These are phyloP conservation scores for Argyra leucocephala DNA, from an alignment of 2,888 invertebrate species.

Conservation along the genomic window DNA sequence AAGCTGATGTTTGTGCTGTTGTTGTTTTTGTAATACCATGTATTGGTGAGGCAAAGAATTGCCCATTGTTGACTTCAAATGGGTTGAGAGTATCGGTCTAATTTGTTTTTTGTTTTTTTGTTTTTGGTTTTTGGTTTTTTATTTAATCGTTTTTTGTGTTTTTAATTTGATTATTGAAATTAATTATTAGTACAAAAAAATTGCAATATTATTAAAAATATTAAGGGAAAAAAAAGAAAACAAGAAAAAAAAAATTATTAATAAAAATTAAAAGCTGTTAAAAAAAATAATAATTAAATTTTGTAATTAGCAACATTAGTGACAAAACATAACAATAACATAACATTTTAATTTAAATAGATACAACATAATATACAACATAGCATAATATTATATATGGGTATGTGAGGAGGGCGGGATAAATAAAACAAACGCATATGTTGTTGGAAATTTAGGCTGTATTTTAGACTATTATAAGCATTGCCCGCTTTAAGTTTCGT, in stretches of 20 bases:
- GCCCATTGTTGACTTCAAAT: slow-evolving; percentile 65
- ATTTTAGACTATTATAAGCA: no score
- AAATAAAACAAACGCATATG: no score
- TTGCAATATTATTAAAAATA: slow-evolving; percentile 13
- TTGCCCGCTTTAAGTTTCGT: no score
- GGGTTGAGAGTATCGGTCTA: slow-evolving; percentile 84
- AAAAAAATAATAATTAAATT: no score
- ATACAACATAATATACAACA: no score
- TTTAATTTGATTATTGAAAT: background rate
- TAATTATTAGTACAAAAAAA: background rate
- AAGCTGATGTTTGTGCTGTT: background rate
- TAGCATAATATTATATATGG: no score
- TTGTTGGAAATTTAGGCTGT: no score
- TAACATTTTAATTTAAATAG: no score
- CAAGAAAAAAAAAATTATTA: slow-evolving; percentile 9
- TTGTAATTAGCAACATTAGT: no score
- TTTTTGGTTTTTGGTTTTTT: background rate
- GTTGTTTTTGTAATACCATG: slow-evolving; percentile 34
- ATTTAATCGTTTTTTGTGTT: background rate
- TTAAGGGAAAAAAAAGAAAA: slow-evolving; percentile 8
- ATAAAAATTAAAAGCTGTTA: background rate
- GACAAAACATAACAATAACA: no score
- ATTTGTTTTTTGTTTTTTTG: background rate
- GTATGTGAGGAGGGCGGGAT: no score
- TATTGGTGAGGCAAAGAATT: slow-evolving; percentile 46